phyloP scores from a whole-genome alignment of 2,888 invertebrate genomes.

The Tenthredo livida region DNA sequence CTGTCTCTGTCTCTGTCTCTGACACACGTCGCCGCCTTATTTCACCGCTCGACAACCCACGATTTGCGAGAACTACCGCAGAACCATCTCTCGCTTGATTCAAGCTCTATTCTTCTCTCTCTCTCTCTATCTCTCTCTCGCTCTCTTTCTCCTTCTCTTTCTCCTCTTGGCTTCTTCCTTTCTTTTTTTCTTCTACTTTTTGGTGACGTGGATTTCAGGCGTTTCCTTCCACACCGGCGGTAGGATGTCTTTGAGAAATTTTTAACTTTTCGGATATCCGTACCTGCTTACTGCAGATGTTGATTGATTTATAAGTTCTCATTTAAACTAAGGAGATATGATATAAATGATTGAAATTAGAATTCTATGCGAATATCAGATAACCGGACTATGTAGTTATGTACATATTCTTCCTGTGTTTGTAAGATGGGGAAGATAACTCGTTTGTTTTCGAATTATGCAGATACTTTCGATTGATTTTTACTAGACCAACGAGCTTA shows the following conservation, averaged over 20 bases:
- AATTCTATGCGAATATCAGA: too few species aligned
- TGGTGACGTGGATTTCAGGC: conserved; percentile 18
- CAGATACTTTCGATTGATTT: too few species aligned
- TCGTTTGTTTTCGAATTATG: too few species aligned
- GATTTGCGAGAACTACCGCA: conserved; percentile 34
- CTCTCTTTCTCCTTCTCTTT: too few species aligned
- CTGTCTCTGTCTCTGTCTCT: not conserved
- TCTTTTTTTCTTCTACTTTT: not conserved
- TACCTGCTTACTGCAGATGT: not conserved
- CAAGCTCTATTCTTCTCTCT: not conserved
- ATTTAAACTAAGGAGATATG: not conserved
- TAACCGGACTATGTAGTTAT: too few species aligned
- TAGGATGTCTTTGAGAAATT: not conserved
- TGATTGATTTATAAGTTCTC: not conserved
- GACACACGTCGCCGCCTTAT: conserved; percentile 13
- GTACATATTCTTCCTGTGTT: too few species aligned
- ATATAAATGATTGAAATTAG: too few species aligned
- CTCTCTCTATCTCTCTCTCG: not conserved
- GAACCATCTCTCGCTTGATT: conserved; percentile 13
- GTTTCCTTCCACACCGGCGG: not conserved
- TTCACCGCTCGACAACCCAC: conserved; percentile 7
- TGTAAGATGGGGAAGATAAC: too few species aligned
- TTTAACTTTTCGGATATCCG: not conserved
- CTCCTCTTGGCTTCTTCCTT: not conserved
- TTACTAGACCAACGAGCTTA: too few species aligned